Evolutionary conservation across 2,113 vertebrate species (phyloP), one percentile per base, ranked within the genome.

Genomic region (Scytalopus superciliaris): DNA sequence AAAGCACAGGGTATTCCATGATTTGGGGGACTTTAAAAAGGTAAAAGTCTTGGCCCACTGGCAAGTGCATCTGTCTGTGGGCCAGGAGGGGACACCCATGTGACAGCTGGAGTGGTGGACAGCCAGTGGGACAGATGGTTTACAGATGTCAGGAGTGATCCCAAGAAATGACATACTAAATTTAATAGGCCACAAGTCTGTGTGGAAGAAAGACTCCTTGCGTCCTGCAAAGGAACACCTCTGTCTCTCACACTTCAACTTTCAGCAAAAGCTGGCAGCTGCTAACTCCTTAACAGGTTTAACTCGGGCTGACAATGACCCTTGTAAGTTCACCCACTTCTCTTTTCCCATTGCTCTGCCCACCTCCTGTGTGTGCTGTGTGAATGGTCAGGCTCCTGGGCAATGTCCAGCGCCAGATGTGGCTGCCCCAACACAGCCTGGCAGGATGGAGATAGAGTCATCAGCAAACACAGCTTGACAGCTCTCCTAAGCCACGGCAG

Each of bases 31-130:
- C 57, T 83, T 56, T 52, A 23, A 64, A 90, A 80, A 25, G 24
- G 28, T 42, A 39, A 44, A 68, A 82, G 21, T 59, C 53, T 81
- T 63, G 42, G 27, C 87, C 23, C 24, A 8, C 0, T 76, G 52
- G 39, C 45, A 69, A 86, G 33, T 19, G 14, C 44, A 47, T 14
- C 0, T 0, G 8, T 40, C 31, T 67, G 63, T 35, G 53, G 47
- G 37, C 21, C 21, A 67, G 39, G 37, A 53, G 21, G 8, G 12
- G 35, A 77, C 19, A 81, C 4, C 10, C 12, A 19, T 0, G 4
- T 72, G 63, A 50, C 28, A 79, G 35, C 22, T 59, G 35, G n/a
- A 87, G 16, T 27, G 28, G 42, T 44, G 21, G n/a, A 66, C 33
- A 74, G 69, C 10, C 14, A 63, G n/a, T 13, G 23, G 31, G 57